Conservation (phyloP, 2,113 vertebrate genomes). For the Pipra filicauda region DNA sequence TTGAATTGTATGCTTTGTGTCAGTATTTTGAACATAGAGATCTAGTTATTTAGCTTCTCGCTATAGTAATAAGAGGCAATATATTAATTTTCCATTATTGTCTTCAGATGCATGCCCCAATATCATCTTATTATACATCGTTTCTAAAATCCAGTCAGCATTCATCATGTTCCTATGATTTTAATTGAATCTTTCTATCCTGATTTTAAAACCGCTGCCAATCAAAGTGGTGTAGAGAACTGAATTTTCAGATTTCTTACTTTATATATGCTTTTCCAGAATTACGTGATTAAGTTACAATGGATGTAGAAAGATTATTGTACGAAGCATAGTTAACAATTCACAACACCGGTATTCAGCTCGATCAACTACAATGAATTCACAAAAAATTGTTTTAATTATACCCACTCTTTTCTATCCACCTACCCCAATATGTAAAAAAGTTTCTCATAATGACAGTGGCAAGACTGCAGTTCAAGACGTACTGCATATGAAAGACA, state of each 20-base stretch:
- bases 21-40: neutral
- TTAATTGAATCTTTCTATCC: neutral
- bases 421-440: conserved; percentile 29
- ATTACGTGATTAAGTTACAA: conserved; percentile 44
- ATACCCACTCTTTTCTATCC: neutral
- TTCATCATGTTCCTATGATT: neutral
- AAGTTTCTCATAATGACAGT: conserved; percentile 48
- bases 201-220: conserved; percentile 36
- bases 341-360: conserved; percentile 45
- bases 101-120: neutral
- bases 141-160: neutral
- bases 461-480: neutral
- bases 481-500: neutral
- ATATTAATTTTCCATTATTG: neutral
- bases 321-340: conserved; percentile 31
- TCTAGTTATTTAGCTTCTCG: neutral
- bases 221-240: conserved; percentile 31
- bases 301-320: conserved; percentile 26
- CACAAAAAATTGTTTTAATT: conserved; percentile 43
- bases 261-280: neutral
- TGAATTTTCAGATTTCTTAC: conserved; percentile 31
- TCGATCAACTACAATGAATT: conserved; percentile 29
- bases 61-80: neutral
- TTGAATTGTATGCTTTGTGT: conserved; percentile 10
- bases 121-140: neutral